Evolutionary conservation across 1,140 invertebrate genomes (phyloP).

Genomic region (Brachionus calyciflorus): DNA sequence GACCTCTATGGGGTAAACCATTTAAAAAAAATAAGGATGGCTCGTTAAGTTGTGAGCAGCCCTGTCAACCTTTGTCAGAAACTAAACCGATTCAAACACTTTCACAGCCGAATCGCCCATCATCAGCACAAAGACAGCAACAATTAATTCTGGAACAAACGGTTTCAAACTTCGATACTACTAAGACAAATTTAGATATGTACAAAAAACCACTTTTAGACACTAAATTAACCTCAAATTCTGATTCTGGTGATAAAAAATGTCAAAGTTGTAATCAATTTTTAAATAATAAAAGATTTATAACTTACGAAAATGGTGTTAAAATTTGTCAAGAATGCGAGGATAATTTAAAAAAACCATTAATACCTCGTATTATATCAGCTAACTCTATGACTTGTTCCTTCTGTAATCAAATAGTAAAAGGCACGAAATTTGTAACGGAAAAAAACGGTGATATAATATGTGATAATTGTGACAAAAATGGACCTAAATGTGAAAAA

Average conservation of each 20-base stretch:
- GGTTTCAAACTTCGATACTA: not conserved
- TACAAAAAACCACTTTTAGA: not conserved
- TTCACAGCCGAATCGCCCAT: not conserved
- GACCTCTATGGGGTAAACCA: conserved; percentile 2
- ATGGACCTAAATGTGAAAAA: conserved; percentile 1
- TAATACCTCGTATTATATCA: not conserved
- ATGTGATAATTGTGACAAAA: conserved; percentile 31
- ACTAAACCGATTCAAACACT: not conserved
- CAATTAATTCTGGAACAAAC: not conserved
- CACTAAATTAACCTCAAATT: not conserved
- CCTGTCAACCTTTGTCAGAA: not conserved
- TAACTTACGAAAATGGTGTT: conserved; percentile 36
- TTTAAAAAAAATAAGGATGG: conserved; percentile 24
- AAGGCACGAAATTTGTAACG: conserved; percentile 1
- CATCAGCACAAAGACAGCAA: not conserved
- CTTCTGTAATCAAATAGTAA: not conserved
- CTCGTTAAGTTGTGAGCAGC: conserved; percentile 8
- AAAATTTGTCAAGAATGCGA: conserved; percentile 26
- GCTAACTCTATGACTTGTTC: not conserved
- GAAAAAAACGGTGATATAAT: conserved; percentile 16
- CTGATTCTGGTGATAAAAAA: too few species aligned
- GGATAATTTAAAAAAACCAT: not conserved
- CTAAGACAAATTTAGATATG: not conserved
- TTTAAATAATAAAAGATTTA: not conserved
- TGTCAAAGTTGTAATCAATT: conserved; percentile 10